phyloP scores from a whole-genome alignment of 2,888 invertebrate genomes.

The Drosophila pseudotalamancana region DNA sequence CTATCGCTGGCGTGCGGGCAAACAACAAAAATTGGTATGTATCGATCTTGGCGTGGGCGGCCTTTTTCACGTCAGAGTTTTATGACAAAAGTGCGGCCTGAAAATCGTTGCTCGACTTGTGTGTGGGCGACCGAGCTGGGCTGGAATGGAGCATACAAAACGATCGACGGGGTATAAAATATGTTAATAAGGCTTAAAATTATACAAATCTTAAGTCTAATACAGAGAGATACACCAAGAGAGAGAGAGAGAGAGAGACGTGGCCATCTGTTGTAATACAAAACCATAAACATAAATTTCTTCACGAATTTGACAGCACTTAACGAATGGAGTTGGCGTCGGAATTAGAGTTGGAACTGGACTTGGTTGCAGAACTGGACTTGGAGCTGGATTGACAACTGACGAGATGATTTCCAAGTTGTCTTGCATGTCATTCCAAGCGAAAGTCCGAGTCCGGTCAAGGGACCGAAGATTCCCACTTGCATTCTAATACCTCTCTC shows the following conservation, averaged over 20 bases:
- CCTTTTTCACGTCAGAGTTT: slow-evolving; percentile 46
- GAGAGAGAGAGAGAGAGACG: slow-evolving; percentile 2
- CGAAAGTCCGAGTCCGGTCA: background rate
- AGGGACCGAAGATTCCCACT: slow-evolving; percentile 23
- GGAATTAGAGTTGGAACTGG: slow-evolving; percentile 1
- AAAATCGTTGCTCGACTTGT: slow-evolving; percentile 24
- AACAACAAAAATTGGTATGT: slow-evolving; percentile 29
- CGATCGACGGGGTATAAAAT: slow-evolving; percentile 64
- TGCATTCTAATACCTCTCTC: background rate
- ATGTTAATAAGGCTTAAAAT: slow-evolving; percentile 77
- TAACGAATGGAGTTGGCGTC: slow-evolving; percentile 5
- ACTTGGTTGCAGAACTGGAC: background rate
- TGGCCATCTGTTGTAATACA: slow-evolving; percentile 52
- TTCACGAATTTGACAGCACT: slow-evolving; percentile 49
- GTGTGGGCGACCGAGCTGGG: slow-evolving; percentile 70
- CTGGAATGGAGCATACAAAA: slow-evolving; percentile 28
- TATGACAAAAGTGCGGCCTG: slow-evolving; percentile 49
- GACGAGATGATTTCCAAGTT: slow-evolving; percentile 38
- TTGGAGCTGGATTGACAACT: slow-evolving; percentile 35
- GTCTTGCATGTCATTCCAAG: slow-evolving; percentile 30
- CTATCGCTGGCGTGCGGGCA: slow-evolving; percentile 6
- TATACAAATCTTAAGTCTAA: slow-evolving; percentile 59
- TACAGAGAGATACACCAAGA: background rate
- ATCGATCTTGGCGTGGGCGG: slow-evolving; percentile 50
- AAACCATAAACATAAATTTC: slow-evolving; percentile 53